Evolutionary conservation across 2,888 invertebrate species (phyloP).

Genomic region (Lamellibrachia columna): DNA sequence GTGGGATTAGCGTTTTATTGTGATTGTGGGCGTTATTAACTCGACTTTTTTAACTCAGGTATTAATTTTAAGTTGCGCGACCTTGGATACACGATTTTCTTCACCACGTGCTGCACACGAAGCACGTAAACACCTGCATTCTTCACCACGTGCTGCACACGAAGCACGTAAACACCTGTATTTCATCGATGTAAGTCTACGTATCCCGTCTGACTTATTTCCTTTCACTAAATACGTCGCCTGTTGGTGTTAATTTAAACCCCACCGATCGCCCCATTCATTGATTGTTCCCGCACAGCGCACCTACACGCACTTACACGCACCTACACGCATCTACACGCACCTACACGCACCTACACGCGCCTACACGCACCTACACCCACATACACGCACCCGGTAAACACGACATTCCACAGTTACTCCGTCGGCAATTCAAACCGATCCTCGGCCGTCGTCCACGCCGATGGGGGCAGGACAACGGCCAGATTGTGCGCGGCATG

Average conservation of each 20-base stretch:
- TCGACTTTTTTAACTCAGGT: background rate
- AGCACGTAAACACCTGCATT: too few relatives aligned
- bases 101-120: background rate
- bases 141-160: background rate
- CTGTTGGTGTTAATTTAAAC: background rate
- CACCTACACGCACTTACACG: too few relatives aligned
- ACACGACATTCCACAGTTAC: background rate
- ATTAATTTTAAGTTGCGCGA: background rate
- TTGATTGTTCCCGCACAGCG: background rate
- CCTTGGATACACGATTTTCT: background rate
- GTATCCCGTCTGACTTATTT: background rate
- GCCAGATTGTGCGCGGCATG: background rate
- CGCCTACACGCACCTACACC: too few relatives aligned
- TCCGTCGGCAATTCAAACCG: conserved; percentile 11
- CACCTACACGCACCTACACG: too few relatives aligned
- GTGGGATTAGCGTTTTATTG: background rate
- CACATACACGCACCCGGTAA: background rate
- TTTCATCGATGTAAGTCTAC: background rate
- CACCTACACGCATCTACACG: too few relatives aligned
- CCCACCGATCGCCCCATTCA: background rate
- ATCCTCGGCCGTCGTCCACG: background rate
- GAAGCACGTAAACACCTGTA: background rate
- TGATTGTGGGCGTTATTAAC: background rate
- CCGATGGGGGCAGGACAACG: background rate
- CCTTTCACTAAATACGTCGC: background rate